Evolutionary conservation across 2,113 vertebrate species (phyloP).

Genomic region (Gnathonemus longibarbis): DNA sequence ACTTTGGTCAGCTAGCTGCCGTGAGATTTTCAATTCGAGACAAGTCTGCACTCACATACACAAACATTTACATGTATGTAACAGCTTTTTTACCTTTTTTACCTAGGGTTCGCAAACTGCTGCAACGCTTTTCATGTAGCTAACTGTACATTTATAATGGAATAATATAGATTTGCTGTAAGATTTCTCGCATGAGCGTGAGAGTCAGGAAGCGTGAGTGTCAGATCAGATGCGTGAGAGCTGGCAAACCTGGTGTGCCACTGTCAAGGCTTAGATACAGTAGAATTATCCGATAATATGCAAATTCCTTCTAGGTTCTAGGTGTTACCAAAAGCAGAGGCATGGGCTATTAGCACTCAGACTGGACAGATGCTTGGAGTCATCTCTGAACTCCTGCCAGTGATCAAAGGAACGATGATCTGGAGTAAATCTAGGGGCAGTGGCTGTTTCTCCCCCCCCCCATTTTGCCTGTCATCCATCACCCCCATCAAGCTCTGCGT

Average conservation of each 20-base stretch:
- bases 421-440: constrained; percentile 92
- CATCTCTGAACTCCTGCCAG: constrained; percentile 86
- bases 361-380: constrained; percentile 81
- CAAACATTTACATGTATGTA: not conserved
- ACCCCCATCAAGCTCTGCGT: constrained; percentile 62
- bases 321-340: not conserved
- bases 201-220: not conserved
- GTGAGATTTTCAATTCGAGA: not conserved
- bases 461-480: constrained; percentile 77
- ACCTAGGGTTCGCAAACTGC: not conserved
- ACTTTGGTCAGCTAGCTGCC: not conserved
- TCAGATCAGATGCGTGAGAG: not conserved
- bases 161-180: not conserved
- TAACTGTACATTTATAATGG: not conserved
- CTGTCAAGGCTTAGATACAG: not conserved
- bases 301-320: not conserved
- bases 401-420: constrained; percentile 87
- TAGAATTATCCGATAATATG: not conserved
- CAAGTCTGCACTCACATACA: not conserved
- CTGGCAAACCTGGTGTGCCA: not conserved
- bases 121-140: not conserved
- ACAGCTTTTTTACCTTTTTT: too few relatives aligned
- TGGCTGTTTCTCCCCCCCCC: constrained; percentile 89
- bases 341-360: constrained; percentile 55
- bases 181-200: not conserved